Evolutionary conservation across 2,888 invertebrate genomes (phyloP), one percentile per base, ranked within the genome.

Genomic region (Mimumesa dahlbomi): DNA sequence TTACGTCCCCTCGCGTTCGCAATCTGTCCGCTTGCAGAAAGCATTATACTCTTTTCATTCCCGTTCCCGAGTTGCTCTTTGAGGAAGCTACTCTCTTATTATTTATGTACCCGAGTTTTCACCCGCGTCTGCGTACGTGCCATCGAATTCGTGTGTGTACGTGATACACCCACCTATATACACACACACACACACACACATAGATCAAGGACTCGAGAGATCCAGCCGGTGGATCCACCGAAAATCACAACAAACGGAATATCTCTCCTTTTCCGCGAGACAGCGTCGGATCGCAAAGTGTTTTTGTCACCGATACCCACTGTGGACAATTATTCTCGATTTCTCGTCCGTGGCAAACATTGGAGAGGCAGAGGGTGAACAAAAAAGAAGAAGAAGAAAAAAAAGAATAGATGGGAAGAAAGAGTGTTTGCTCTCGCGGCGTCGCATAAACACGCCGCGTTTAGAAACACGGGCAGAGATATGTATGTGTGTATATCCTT

Each of bases 381-480:
- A n/a, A n/a, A n/a, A n/a, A n/a, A n/a, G n/a, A n/a, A n/a, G n/a
- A n/a, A n/a, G n/a, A n/a, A n/a, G n/a, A n/a, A n/a, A n/a, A n/a
- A n/a, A n/a, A n/a, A n/a, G n/a, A n/a, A n/a, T n/a, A 34, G 7
- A 36, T 19, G 11, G 19, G 38, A 29, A 25, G 38, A 16, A 9
- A 13, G 21, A 25, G 16, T 11, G 1, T 59, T 54, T 49, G 11
- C 16, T 13, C 13, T 13, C 36, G 49, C 43, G 49, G 43, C 21
- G 21, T 54, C 34, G 49, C 52, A 52, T 53, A 64, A 64, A 58
- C 36, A 29, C 9, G 1, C 2, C 25, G 14, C 40, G 42, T 36
- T 42, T 22, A 16, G 18, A 13, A n/a, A 31, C 13, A 42, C 21
- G 14, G 2, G 11, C 13, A 11, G 11, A 40, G 29, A 53, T n/a